Evolutionary conservation across 2,797 vertebrate genomes (phyloP), one percentile per base, ranked within the genome.

Genomic region (Moxostoma hubbsi): DNA sequence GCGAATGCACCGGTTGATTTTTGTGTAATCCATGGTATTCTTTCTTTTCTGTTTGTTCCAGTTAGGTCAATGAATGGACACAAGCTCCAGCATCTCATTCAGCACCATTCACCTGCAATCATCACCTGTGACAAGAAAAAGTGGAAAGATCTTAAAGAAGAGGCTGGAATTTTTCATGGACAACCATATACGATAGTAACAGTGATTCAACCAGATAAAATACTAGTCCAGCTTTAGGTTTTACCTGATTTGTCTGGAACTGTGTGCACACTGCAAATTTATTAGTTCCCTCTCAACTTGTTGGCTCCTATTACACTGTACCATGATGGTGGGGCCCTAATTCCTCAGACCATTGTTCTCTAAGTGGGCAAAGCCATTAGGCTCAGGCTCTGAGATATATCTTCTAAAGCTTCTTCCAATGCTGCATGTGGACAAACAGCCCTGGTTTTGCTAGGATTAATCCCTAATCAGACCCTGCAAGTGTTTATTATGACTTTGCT

Each of bases 151-250:
- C 50, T 50, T 85, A 83, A 83, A 87, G 85, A 87, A 91, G 89
- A 87, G 76, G 63, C 62, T 16, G 18, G 83, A 77, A 70, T 91
- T 87, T 82, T 83, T 89, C 81, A 79, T 59, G 73, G 81, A 86
- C 66, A 16, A 87, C 88, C 90, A 82, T 73, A 68, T 83, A 81
- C 79, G 85, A 83, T 80, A 88, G 82, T 89, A 88, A 89, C 80
- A 80, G 81, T 89, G 88, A 91, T 89, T 75, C 80, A 88, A 85
- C 90, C 86, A 88, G 85, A 91, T 89, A 85, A 88, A 69, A 90
- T 78, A 79, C 10, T 13, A 49, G 69, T 72, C 9, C 45, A 36
- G 0, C 15, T 57, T 16, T 57, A 57, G 8, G 54, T 15, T 90
- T 87, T 86, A 86, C 85, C 87, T 85, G 36, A 84, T 84, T 84